Base-by-base conservation (phyloP, 1,140 invertebrate genomes). In the Drosophila miranda region DNA sequence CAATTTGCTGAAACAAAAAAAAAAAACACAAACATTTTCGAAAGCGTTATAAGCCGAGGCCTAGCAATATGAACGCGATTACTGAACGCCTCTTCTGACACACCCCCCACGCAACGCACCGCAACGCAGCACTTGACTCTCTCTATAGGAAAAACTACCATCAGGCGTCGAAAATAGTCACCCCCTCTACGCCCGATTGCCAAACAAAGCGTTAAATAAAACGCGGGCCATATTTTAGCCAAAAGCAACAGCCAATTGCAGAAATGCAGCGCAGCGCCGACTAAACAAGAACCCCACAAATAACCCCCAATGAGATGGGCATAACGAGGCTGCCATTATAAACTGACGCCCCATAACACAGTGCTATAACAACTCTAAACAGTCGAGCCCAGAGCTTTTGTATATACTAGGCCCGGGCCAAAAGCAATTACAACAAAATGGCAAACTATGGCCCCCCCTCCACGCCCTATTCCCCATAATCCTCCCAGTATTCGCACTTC, bases 391-490 rank as follows among this genome's bases (percentile, higher is more conserved):
- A 41, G 4, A 53, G 51, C 46, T 38, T 13, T 38, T 38, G 26
- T 44, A 28, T 49, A 30, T 30, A 59, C 23, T 62, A 38, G 46
- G 23, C 68, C 21, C 57, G 71, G 64, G 34, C 34, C 60, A 64
- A 68, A 54, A 53, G 59, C 70, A 72, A 79, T 63, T 83, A 83
- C 75, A 78, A 78, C 79, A 83, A 83, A 82, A 78, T 75, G 60
- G 55, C 74, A 70, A 78, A 83, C 74, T 78, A 77, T 56, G n/a
- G 11, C 44, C 46, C 21, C 41, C 49, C 41, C 30, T 42, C 50
- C 50, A 41, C 38, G 6, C 26, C 38, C 14, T 19, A 2, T 19
- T 0, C 26, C n/a, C 26, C 54, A 11, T 34, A 8, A 8, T 5
- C 14, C 16, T 11, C 19, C 14, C 41, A 42, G 43, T 42, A 46